phyloP scores from a whole-genome alignment of 2,113 vertebrate species.

The Odocoileus virginianus region DNA sequence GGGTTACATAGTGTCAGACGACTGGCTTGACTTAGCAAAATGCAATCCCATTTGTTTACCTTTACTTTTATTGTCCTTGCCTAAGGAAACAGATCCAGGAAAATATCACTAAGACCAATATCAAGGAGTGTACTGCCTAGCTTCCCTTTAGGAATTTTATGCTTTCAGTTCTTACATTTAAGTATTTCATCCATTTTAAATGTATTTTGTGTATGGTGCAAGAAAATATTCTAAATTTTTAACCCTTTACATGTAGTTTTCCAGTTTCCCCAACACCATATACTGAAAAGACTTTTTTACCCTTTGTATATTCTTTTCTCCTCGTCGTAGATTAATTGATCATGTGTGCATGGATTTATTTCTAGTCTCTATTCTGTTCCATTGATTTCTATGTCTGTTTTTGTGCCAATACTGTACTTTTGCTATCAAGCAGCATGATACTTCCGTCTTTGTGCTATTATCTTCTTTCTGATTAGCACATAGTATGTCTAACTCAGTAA shows the following conservation, averaged over 20 bases:
- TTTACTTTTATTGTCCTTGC: not conserved
- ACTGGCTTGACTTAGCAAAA: not conserved
- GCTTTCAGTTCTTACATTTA: not conserved
- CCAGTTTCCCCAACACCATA: not conserved
- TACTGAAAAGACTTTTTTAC: not conserved
- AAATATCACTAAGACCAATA: not conserved
- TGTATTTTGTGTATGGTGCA: not conserved
- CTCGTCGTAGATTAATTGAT: not conserved
- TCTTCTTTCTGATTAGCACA: not conserved
- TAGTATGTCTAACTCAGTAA: not conserved
- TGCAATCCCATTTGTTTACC: not conserved
- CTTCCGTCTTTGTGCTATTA: not conserved
- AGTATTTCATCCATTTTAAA: not conserved
- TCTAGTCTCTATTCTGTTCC: not conserved
- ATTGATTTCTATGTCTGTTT: not conserved
- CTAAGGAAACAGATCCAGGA: not conserved
- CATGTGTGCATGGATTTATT: not conserved
- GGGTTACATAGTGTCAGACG: accelerated
- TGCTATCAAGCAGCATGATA: not conserved
- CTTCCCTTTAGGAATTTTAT: not conserved
- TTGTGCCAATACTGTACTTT: not conserved
- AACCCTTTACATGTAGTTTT: not conserved
- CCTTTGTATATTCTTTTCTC: not conserved
- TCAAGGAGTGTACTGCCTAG: not conserved
- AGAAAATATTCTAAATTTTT: not conserved